These are phyloP conservation scores for Pterocles gutturalis DNA, from an alignment of 2,113 vertebrate genomes.

Conservation along the genomic window DNA sequence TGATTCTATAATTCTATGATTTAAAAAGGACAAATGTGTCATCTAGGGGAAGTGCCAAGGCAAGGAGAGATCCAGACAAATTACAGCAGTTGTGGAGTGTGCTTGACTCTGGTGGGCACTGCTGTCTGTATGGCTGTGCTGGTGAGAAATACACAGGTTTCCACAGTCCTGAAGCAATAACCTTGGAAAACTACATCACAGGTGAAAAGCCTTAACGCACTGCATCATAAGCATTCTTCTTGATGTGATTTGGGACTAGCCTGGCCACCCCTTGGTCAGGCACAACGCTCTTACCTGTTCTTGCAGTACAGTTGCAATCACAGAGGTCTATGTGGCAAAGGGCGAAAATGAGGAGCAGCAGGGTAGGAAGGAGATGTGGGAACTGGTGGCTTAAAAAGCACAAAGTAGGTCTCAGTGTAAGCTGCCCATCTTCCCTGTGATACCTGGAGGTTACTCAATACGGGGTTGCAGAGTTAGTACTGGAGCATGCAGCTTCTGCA, in stretches of 20 bases:
- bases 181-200: neutral
- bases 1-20: neutral
- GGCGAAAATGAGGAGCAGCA: neutral
- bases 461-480: neutral
- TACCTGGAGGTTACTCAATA: neutral
- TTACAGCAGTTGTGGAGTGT: fast-evolving
- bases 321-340: neutral
- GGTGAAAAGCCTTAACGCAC: neutral
- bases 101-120: fast-evolving
- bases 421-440: neutral
- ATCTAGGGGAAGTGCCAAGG: neutral
- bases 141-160: neutral
- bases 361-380: neutral
- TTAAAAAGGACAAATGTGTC: neutral
- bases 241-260: neutral
- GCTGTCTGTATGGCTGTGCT: neutral
- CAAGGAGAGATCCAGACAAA: neutral
- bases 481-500: neutral
- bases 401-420: neutral
- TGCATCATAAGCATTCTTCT: neutral
- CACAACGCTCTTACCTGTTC: neutral
- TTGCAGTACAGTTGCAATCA: neutral
- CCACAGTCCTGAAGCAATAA: neutral
- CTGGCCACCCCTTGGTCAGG: neutral
- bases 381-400: neutral